Evolutionary conservation across 2,113 vertebrate species (phyloP), one percentile per base, ranked within the genome.

Genomic region (Pelobates fuscus): DNA sequence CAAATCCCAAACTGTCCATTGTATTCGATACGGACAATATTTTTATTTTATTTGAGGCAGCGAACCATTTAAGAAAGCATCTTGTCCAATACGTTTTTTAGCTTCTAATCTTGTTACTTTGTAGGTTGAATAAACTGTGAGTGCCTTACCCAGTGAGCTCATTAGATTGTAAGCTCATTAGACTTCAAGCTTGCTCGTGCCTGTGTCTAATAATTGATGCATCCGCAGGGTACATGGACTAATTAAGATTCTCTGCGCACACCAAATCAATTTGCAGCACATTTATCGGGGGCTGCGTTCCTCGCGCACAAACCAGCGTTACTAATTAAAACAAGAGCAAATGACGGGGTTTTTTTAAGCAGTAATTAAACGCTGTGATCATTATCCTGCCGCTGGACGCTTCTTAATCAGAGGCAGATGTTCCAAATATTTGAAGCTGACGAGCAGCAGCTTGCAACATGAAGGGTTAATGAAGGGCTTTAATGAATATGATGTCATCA

Each of bases 271-370:
- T 77, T 77, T 77, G 64, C 65, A 68, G 65, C 73, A 77, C 65
- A 77, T 77, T 77, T 77, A 77, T 77, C 57, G 65, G 73, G 32
- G 57, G 55, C 73, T 12, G 73, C 55, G 73, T 77, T 77, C 26
- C 65, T 67, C 65, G 57, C 52, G 65, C 73, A 77, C 52, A 68
- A 77, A 68, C 73, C 73, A 61, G 64, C 73, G 73, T 77, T 77
- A 61, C 73, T 77, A 77, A 77, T 77, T 77, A 77, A 77, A 77
- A 77, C 73, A 77, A 77, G 65, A 77, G 73, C 73, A 77, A 67
- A 77, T 77, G 65, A 77, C 57, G 65, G 73, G 65, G 37, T 61
- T 77, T 67, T n/a, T 72, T 77, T 60, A 68, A 77, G 55, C 73
- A 68, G 73, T 77, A 77, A 77, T 77, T 77, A 77, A 77, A 77